Evolutionary conservation across 1,140 invertebrate species (phyloP).

Genomic region (Leguminivora glycinivorella): DNA sequence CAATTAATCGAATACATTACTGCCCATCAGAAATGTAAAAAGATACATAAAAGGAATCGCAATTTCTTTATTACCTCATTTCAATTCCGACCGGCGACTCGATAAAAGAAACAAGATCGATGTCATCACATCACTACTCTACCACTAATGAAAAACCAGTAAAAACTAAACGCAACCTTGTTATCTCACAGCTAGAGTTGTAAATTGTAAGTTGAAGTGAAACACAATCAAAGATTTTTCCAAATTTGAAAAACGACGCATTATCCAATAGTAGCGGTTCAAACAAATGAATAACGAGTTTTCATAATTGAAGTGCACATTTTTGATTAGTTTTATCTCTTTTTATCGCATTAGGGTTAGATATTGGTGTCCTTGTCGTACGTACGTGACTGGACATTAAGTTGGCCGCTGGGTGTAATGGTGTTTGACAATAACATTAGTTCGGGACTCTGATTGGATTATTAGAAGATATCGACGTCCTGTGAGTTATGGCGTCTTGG

Average conservation of each 20-base stretch:
- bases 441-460: conserved; percentile 74
- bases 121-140: conserved; percentile 55
- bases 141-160: conserved; percentile 51
- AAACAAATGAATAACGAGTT: conserved; percentile 32
- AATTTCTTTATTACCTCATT: conserved; percentile 70
- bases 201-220: neutral
- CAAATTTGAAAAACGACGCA: conserved; percentile 18
- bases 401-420: conserved; percentile 68
- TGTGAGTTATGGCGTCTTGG: conserved; percentile 65
- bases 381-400: conserved; percentile 72
- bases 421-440: conserved; percentile 76
- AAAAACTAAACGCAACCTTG: conserved; percentile 29
- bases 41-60: conserved; percentile 53
- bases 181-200: neutral
- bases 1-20: conserved; percentile 59
- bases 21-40: conserved; percentile 44
- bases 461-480: conserved; percentile 71
- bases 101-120: conserved; percentile 66
- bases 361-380: conserved; percentile 42
- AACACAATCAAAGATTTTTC: conserved; percentile 21
- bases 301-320: conserved; percentile 39
- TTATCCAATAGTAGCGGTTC: conserved; percentile 3
- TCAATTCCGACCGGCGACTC: conserved; percentile 54
- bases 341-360: conserved; percentile 33
- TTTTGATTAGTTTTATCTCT: conserved; percentile 50